Evolutionary conservation across 2,888 invertebrate species (phyloP), one percentile per base, ranked within the genome.

Genomic region (Rhagonycha fulva): DNA sequence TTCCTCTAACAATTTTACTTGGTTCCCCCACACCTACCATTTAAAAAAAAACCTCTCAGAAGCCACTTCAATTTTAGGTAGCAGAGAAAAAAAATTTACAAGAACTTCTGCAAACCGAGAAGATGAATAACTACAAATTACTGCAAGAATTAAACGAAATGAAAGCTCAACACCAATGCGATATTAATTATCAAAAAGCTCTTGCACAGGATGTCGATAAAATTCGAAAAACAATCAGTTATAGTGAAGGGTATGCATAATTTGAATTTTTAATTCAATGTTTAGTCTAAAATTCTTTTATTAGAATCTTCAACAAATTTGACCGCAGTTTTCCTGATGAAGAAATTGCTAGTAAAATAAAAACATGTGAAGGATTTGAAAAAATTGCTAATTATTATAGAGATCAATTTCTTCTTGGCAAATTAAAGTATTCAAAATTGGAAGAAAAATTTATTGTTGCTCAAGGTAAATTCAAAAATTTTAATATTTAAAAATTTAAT

Each of bases 41-140:
- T 19, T 19, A 19, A 19, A 2, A 19, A 19, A 19, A 19, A 7
- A 26, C 28, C 0, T 28, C 9, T 9, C 28, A 9, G 9, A 9
- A 30, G 4, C 11, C 10, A 11, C 10, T 32, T 32, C 3, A 32
- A 32, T 75, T 77, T 66, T 74, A 85, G 84, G 76, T 76, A 9
- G 74, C 81, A 14, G 84, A 85, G 80, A 80, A 76, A 70, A 81
- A 83, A 14, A 74, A 78, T 5, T 70, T 86, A 19, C 80, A 81
- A 74, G 82, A 83, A 62, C 78, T 80, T 62, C 72, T 82, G 7
- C 82, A 82, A 75, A 81, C 81, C 70, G 68, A 78, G 0, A 79
- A 80, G 72, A 67, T 80, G 11, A 83, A 84, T 70, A 85, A 82
- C 68, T 74, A 76, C 14, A 82, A 83, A 62, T 75, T 84, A 60